Conservation (phyloP, 2,113 vertebrate genomes). For the Aepyceros melampus region DNA sequence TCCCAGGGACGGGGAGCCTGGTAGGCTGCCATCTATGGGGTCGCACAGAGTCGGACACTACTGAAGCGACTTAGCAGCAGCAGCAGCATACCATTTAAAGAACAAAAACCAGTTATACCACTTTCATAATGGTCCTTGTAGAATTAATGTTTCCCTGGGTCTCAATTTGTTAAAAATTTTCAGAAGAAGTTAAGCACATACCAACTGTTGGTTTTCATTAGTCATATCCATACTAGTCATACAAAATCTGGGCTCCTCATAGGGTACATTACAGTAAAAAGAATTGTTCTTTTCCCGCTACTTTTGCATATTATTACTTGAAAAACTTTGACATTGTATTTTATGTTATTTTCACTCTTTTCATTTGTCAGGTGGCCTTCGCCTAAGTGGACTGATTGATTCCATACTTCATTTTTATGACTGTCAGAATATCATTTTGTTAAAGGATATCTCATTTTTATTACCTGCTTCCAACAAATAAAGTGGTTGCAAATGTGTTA, state of each 20-base stretch:
- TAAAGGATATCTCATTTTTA: slow-evolving; percentile 56
- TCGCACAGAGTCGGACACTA: no score
- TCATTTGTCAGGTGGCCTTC: slow-evolving; percentile 8
- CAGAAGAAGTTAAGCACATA: background rate
- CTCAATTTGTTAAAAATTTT: slow-evolving; percentile 12
- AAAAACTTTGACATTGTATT: background rate
- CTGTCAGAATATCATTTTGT: slow-evolving; percentile 28
- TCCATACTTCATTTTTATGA: slow-evolving; percentile 50
- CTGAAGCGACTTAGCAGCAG: no score
- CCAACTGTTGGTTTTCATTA: background rate
- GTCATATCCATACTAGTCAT: background rate
- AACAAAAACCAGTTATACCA: background rate
- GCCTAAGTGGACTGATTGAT: slow-evolving; percentile 27
- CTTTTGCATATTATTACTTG: background rate
- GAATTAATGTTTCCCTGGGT: background rate
- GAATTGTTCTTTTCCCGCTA: background rate
- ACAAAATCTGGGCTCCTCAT: background rate
- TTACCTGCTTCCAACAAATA: slow-evolving; percentile 48
- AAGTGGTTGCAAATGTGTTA: slow-evolving; percentile 46
- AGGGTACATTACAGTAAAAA: background rate
- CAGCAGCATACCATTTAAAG: background rate
- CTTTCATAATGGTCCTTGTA: background rate
- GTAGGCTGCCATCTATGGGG: no score
- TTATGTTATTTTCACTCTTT: slow-evolving; percentile 27
- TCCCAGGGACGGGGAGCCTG: no score